phyloP scores from a whole-genome alignment of 2,113 vertebrate species.

The Ornithorhynchus anatinus region DNA sequence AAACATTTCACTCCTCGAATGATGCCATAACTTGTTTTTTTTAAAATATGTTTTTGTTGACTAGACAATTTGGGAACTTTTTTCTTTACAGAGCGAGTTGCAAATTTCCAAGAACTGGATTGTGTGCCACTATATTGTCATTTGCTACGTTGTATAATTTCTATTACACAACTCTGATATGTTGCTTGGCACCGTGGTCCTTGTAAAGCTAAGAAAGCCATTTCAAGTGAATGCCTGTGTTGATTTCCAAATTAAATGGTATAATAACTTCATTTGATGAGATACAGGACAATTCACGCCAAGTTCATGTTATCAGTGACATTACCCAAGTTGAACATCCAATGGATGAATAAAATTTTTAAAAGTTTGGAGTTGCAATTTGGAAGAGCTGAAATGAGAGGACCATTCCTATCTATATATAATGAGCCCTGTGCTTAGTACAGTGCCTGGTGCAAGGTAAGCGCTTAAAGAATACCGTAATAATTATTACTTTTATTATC shows the following conservation, averaged over 20 bases:
- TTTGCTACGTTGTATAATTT: neutral
- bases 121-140: neutral
- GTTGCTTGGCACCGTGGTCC: neutral
- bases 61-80: neutral
- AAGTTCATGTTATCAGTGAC: too few relatives aligned
- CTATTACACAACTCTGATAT: neutral
- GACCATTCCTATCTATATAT: too few relatives aligned
- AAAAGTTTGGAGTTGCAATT: too few relatives aligned
- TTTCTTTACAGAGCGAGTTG: neutral
- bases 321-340: too few relatives aligned
- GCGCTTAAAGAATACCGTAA: too few relatives aligned
- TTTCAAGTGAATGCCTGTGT: neutral
- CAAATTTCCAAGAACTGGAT: neutral
- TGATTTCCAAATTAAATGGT: neutral
- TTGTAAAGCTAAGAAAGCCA: neutral
- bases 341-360: too few relatives aligned
- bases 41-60: constrained; percentile 5
- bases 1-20: constrained; percentile 8
- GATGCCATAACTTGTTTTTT: neutral
- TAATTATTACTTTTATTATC: too few relatives aligned
- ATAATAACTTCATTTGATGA: neutral
- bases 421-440: too few relatives aligned
- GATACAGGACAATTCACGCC: too few relatives aligned
- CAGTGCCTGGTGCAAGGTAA: too few relatives aligned
- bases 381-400: too few relatives aligned